Percentiles rank a stretch among this genome's conserved stretches.
phyloP scores from a whole-genome alignment of 2,888 invertebrate genomes.

The Anoncus sp. region DNA sequence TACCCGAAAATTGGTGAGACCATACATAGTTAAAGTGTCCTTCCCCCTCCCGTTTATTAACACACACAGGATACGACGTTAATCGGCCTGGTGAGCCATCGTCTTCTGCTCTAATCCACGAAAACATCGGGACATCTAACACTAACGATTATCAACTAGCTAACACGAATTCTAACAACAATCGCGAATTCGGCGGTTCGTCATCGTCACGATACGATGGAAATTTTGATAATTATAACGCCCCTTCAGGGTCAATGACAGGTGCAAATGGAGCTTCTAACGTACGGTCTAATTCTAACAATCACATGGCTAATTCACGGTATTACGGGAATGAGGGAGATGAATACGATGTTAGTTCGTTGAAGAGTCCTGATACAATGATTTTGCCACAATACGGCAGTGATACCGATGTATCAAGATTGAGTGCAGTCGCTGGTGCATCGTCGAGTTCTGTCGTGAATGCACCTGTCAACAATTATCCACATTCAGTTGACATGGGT shows the following conservation, averaged over 20 bases:
- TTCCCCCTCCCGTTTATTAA: too few relatives aligned
- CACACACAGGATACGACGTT: conserved; percentile 53
- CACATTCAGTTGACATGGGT: background rate
- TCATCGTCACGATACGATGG: conserved; percentile 21
- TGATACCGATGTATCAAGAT: conserved; percentile 18
- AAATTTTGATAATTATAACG: conserved; percentile 18
- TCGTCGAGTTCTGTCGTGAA: conserved; percentile 40
- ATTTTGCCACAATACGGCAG: too few relatives aligned
- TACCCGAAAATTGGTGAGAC: too few relatives aligned
- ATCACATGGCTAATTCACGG: conserved; percentile 26
- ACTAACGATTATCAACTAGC: conserved; percentile 58
- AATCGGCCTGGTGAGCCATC: conserved; percentile 37
- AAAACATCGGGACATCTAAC: conserved; percentile 45
- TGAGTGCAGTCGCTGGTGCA: conserved; percentile 48
- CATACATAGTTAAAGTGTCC: too few relatives aligned
- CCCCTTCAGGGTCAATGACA: conserved; percentile 23
- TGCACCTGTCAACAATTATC: conserved; percentile 21
- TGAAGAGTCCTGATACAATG: background rate
- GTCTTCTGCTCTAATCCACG: conserved; percentile 26
- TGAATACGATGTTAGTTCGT: background rate
- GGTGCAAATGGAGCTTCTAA: conserved; percentile 10
- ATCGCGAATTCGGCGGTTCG: conserved; percentile 28
- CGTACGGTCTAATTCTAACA: conserved; percentile 50
- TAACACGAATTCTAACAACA: conserved; percentile 60
- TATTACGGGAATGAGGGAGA: background rate